A percentile compares a stretch with the other conserved stretches of the same genome.
These are phyloP conservation scores for Serranus cabrilla DNA, from an alignment of 2,797 vertebrate genomes.

Conservation along the genomic window DNA sequence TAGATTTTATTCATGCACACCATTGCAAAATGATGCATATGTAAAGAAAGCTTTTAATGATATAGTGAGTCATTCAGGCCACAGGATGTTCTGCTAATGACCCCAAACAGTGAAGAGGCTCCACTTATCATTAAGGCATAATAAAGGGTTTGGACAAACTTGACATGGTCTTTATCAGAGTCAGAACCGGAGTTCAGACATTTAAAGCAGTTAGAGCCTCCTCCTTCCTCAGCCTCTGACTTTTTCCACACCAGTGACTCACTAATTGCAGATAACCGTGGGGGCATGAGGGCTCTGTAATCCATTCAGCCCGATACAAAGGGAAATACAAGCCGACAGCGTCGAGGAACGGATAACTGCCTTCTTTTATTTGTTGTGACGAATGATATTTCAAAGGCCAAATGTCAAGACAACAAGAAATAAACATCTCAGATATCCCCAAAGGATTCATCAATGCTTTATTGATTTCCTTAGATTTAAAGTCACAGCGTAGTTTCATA, in stretches of 20 bases:
- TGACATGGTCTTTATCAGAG: conserved; percentile 33
- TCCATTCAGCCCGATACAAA: conserved; percentile 39
- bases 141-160: conserved; percentile 38
- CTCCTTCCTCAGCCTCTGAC: conserved; percentile 24
- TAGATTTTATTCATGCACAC: neutral
- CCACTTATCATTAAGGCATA: conserved; percentile 27
- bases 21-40: neutral
- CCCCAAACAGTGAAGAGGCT: conserved; percentile 1
- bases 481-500: neutral
- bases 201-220: conserved; percentile 25
- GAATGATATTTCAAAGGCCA: conserved; percentile 37
- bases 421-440: neutral
- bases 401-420: conserved; percentile 28
- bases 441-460: neutral
- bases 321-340: conserved; percentile 29
- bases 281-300: conserved; percentile 13
- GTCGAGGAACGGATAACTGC: conserved; percentile 15
- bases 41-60: neutral
- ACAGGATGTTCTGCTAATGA: conserved; percentile 12
- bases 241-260: conserved; percentile 61
- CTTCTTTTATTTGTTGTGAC: conserved; percentile 32
- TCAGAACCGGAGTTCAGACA: conserved; percentile 12
- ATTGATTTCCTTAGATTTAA: neutral
- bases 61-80: conserved; percentile 15
- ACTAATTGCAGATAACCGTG: conserved; percentile 50